These are phyloP conservation scores for Columba guinea DNA, from an alignment of 2,797 vertebrate genomes.

Conservation along the genomic window DNA sequence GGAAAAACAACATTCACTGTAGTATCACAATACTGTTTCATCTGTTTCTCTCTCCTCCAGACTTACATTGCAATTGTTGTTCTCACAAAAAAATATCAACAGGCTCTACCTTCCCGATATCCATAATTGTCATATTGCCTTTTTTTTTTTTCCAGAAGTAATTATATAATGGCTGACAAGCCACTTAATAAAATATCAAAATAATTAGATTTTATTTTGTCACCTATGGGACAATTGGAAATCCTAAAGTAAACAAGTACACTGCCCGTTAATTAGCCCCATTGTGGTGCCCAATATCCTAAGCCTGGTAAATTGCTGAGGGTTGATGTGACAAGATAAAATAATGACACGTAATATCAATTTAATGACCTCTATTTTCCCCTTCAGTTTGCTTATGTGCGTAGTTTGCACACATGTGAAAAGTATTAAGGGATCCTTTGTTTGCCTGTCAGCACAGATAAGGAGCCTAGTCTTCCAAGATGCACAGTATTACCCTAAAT, in stretches of 20 bases:
- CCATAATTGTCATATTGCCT: conserved; percentile 21
- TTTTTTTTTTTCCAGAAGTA: not conserved
- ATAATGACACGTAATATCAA: conserved; percentile 59
- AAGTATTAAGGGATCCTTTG: conserved; percentile 40
- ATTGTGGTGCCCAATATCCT: conserved; percentile 1
- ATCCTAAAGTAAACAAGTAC: conserved; percentile 42
- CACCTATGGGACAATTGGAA: conserved; percentile 8
- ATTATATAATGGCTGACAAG: conserved; percentile 33
- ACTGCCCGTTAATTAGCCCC: conserved; percentile 6
- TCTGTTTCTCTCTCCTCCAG: conserved; percentile 24
- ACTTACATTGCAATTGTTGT: conserved; percentile 1
- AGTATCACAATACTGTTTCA: conserved; percentile 26
- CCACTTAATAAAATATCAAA: conserved; percentile 57
- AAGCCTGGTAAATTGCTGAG: conserved; percentile 44
- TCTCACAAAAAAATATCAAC: conserved; percentile 46
- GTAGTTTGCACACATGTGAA: not conserved
- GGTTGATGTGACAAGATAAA: conserved; percentile 24
- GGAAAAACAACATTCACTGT: conserved; percentile 34
- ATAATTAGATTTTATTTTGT: conserved; percentile 67
- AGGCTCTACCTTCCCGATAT: conserved; percentile 12
- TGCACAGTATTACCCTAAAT: conserved; percentile 4
- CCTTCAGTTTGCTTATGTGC: conserved; percentile 1
- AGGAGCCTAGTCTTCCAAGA: not conserved
- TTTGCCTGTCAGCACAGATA: not conserved
- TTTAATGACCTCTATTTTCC: conserved; percentile 53